Conservation (phyloP, 2,113 vertebrate species). For the Tragelaphus buxtoni region DNA sequence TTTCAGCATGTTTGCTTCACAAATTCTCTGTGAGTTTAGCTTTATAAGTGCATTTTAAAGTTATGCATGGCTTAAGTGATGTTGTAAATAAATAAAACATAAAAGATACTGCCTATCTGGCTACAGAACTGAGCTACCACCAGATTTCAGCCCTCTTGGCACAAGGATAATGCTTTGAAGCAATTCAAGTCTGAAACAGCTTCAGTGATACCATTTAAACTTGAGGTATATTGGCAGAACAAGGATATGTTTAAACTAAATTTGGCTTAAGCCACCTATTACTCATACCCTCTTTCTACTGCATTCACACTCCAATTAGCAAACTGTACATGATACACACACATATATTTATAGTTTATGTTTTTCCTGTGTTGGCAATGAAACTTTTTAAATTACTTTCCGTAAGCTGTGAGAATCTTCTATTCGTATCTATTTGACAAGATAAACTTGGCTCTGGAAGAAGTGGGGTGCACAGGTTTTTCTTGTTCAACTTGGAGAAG, state of each 20-base stretch:
- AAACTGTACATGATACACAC: constrained; percentile 67
- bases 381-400: constrained; percentile 68
- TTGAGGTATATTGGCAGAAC: constrained; percentile 69
- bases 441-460: constrained; percentile 24
- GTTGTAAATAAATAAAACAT: constrained; percentile 58
- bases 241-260: constrained; percentile 64
- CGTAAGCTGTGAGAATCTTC: constrained; percentile 58
- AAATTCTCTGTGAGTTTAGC: constrained; percentile 30
- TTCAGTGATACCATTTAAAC: constrained; percentile 56
- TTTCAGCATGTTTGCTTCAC: constrained; percentile 14
- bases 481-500: background rate
- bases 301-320: constrained; percentile 75
- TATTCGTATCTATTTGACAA: constrained; percentile 43
- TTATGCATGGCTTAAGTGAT: constrained; percentile 23
- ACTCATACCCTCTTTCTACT: constrained; percentile 63
- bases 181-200: constrained; percentile 57
- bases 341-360: constrained; percentile 75
- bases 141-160: constrained; percentile 58
- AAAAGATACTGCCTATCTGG: constrained; percentile 47
- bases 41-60: constrained; percentile 43
- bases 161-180: constrained; percentile 37
- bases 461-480: background rate
- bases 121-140: constrained; percentile 27
- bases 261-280: constrained; percentile 71
- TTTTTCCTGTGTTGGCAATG: constrained; percentile 72